Evolutionary conservation across 2,113 vertebrate species (phyloP).

Genomic region (Epinephelus lanceolatus): DNA sequence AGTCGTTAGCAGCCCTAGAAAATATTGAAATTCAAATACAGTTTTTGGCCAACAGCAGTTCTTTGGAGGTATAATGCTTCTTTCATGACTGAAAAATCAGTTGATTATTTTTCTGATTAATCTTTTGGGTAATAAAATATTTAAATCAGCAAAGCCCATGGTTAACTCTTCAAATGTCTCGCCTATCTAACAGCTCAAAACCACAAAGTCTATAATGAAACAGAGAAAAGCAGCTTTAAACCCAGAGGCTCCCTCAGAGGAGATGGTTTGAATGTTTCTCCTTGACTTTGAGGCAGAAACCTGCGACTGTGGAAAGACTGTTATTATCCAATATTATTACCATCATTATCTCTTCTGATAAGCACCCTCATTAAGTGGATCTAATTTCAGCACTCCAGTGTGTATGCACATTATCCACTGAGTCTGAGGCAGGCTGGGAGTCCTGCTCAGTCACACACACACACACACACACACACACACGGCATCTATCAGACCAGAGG

Average conservation of each 20-base stretch:
- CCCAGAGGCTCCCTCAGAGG: not conserved
- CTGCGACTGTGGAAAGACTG: not conserved
- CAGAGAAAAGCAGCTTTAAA: not conserved
- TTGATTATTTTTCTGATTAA: no score
- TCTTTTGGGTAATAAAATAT: no score
- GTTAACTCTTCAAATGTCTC: no score
- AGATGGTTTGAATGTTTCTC: not conserved
- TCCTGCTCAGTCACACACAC: not conserved
- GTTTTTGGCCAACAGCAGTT: no score
- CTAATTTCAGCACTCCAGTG: conserved; percentile 19
- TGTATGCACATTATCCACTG: not conserved
- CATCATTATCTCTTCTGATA: conserved; percentile 26
- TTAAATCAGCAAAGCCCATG: no score
- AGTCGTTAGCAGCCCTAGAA: no score
- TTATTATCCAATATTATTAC: conserved; percentile 25
- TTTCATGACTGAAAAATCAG: no score
- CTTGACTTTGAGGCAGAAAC: not conserved
- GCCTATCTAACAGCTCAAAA: no score
- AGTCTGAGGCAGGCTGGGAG: not conserved
- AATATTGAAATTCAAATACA: no score
- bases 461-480: conserved; percentile 12
- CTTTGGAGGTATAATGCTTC: no score
- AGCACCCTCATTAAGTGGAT: conserved; percentile 10
- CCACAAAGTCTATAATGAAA: not conserved
- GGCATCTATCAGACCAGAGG: not conserved